phyloP scores from a whole-genome alignment of 2,888 invertebrate genomes.

The Pseudococcus longispinus region DNA sequence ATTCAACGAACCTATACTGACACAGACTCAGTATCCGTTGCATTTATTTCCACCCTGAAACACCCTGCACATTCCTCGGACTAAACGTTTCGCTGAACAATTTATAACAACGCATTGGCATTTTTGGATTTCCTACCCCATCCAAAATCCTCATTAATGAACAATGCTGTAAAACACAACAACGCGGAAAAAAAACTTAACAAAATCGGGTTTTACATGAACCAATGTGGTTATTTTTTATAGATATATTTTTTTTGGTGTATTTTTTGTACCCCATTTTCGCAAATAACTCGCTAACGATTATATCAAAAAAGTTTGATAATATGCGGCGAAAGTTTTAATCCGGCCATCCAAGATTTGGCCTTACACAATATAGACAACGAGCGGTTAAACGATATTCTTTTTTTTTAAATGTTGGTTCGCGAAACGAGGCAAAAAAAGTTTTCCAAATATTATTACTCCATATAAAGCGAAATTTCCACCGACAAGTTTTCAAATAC shows the following conservation, averaged over 20 bases:
- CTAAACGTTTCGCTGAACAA: too few species aligned
- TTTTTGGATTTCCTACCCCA: too few species aligned
- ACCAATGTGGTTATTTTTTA: background rate
- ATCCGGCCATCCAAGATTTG: background rate
- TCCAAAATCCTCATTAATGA: too few species aligned
- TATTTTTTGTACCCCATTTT: background rate
- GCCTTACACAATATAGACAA: background rate
- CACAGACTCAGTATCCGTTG: too few species aligned
- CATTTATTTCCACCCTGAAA: too few species aligned
- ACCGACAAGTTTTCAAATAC: slow-evolving; percentile 7
- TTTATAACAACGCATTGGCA: too few species aligned
- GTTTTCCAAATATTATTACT: background rate
- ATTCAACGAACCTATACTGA: too few species aligned
- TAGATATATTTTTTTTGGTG: background rate
- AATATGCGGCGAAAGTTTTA: slow-evolving; percentile 5
- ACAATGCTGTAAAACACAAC: background rate
- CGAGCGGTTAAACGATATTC: slow-evolving; percentile 6
- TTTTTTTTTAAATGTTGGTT: background rate
- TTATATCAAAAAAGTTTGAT: slow-evolving; percentile 23
- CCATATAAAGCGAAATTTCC: background rate
- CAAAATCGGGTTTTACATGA: background rate
- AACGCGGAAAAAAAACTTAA: background rate
- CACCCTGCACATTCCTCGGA: too few species aligned
- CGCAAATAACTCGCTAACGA: background rate
- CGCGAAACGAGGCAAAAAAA: background rate